Conservation (phyloP, 2,888 invertebrate genomes). For the Hyalella azteca region DNA sequence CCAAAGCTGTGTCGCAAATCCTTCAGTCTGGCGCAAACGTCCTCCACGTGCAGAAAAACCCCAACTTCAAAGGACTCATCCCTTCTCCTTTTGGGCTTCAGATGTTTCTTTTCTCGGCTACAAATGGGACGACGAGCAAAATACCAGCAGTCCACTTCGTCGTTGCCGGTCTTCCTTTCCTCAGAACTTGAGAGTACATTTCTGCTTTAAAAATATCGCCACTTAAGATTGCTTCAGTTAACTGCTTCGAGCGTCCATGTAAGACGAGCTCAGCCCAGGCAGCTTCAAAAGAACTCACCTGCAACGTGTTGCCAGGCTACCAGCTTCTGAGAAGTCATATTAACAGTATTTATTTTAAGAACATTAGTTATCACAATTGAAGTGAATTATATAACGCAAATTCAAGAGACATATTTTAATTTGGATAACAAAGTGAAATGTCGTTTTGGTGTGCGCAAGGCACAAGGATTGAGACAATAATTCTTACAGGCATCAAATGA, state of each 20-base stretch:
- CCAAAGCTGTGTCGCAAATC: background rate
- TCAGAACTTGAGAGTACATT: background rate
- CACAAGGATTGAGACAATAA: too few species aligned
- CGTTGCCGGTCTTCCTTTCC: background rate
- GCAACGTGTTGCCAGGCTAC: too few species aligned
- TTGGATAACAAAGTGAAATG: too few species aligned
- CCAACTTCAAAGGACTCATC: slow-evolving; percentile 24
- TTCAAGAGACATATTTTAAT: too few species aligned
- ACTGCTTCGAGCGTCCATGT: slow-evolving; percentile 5
- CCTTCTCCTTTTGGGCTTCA: background rate
- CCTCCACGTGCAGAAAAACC: background rate
- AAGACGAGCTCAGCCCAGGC: too few species aligned
- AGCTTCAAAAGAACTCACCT: too few species aligned
- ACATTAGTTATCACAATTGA: too few species aligned
- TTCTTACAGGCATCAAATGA: too few species aligned
- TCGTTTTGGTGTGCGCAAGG: too few species aligned
- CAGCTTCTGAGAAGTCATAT: too few species aligned
- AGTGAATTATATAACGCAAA: too few species aligned
- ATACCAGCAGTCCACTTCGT: slow-evolving; percentile 3
- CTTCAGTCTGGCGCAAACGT: background rate
- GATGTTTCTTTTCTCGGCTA: slow-evolving; percentile 6
- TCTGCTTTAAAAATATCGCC: slow-evolving; percentile 10
- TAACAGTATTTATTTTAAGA: too few species aligned
- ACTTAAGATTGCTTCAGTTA: slow-evolving; percentile 14
- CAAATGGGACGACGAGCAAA: slow-evolving; percentile 9